Evolutionary conservation across 2,797 vertebrate species (phyloP).

Genomic region (Echiichthys vipera): DNA sequence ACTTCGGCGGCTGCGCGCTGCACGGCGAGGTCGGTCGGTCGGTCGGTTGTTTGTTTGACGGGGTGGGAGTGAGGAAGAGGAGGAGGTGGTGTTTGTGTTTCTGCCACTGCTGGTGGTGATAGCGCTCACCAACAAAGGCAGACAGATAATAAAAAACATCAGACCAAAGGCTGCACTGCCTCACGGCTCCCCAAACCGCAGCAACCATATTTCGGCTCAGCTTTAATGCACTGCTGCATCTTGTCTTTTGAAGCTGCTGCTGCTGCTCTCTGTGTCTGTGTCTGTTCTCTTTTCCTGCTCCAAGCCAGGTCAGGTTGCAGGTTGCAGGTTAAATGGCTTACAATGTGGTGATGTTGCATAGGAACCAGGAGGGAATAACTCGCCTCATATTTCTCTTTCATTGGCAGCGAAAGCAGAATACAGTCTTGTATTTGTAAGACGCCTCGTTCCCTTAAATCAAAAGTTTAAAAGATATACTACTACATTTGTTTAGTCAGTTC

Average conservation of each 20-base stretch:
- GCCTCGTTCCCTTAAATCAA: neutral
- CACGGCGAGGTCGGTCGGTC: constrained; percentile 41
- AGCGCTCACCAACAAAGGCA: constrained; percentile 73
- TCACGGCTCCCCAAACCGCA: constrained; percentile 50
- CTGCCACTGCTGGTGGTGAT: constrained; percentile 41
- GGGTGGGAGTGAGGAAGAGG: constrained; percentile 42
- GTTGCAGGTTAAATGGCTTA: constrained; percentile 60
- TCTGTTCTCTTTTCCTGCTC: neutral
- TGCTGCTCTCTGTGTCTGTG: neutral
- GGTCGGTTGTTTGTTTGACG: constrained; percentile 22
- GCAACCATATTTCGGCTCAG: constrained; percentile 51
- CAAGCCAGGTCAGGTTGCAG: constrained; percentile 44
- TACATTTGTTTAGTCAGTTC: neutral
- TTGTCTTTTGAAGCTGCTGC: constrained; percentile 17
- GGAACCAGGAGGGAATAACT: constrained; percentile 16
- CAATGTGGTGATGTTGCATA: constrained; percentile 24
- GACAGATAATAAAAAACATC: constrained; percentile 72
- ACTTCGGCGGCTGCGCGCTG: constrained; percentile 61
- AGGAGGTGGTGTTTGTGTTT: neutral
- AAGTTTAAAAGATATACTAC: neutral
- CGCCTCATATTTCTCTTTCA: constrained; percentile 30
- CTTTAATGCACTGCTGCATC: constrained; percentile 59
- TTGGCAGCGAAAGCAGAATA: constrained; percentile 16
- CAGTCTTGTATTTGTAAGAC: constrained; percentile 7
- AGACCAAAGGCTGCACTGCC: constrained; percentile 46